Evolutionary conservation across 2,113 vertebrate species (phyloP).

Genomic region (Benitochromis conjunctus): DNA sequence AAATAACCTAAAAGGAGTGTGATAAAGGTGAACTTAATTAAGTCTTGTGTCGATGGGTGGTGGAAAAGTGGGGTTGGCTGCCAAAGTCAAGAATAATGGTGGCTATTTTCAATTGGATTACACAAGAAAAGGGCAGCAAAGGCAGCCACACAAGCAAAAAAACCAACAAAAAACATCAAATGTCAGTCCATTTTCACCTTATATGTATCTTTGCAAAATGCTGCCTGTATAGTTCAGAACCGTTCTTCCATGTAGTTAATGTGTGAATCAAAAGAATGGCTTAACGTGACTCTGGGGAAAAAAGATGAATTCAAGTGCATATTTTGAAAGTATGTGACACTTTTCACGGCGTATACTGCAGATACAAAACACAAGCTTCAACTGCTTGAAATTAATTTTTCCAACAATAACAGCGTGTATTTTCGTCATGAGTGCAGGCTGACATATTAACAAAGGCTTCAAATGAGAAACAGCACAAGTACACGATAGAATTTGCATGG

Average conservation of each 20-base stretch:
- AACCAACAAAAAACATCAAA: neutral
- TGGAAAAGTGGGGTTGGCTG: neutral
- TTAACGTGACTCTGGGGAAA: neutral
- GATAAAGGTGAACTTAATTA: slow-evolving; percentile 47
- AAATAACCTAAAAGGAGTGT: neutral
- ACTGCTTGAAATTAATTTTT: neutral
- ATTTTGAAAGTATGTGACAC: neutral
- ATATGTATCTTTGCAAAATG: neutral
- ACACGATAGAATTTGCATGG: slow-evolving; percentile 15
- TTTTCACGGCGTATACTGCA: neutral
- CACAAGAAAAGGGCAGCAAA: neutral
- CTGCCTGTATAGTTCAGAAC: neutral
- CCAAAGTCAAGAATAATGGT: neutral
- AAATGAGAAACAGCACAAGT: neutral
- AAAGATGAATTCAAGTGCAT: neutral
- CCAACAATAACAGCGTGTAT: neutral
- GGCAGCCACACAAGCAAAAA: neutral
- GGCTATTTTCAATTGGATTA: slow-evolving; percentile 3
- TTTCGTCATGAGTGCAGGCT: neutral
- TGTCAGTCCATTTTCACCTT: neutral
- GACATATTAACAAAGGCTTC: neutral
- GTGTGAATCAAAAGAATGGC: neutral
- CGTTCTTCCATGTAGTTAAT: neutral
- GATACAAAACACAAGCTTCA: neutral
- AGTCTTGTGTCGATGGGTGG: slow-evolving; percentile 18